Percentiles rank a stretch among this genome's conserved stretches.
phyloP scores from a whole-genome alignment of 2,113 vertebrate genomes.

The Zosterops lateralis region DNA sequence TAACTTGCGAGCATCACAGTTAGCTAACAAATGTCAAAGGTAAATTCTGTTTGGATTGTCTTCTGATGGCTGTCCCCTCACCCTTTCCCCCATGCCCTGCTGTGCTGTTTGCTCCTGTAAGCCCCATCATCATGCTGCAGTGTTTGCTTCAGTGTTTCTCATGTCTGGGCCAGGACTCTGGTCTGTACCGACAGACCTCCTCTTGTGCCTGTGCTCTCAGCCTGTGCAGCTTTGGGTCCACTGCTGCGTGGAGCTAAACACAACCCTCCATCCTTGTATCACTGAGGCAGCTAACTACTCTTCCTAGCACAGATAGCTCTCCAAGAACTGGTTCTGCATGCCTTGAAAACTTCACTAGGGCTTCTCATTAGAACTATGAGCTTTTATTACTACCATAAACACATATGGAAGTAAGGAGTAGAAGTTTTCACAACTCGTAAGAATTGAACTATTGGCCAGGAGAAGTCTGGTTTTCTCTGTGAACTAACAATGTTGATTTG shows the following conservation, averaged over 20 bases:
- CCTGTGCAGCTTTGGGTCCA: background rate
- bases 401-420: slow-evolving; percentile 6
- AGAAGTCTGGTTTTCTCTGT: background rate
- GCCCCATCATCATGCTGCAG: background rate
- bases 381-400: slow-evolving; percentile 16
- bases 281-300: background rate
- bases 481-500: background rate
- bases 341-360: background rate
- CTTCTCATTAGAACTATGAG: background rate
- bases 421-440: background rate
- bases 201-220: background rate
- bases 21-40: background rate
- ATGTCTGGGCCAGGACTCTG: fast-evolving
- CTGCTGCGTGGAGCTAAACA: fast-evolving
- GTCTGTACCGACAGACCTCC: background rate
- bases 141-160: background rate
- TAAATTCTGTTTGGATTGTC: background rate
- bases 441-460: background rate
- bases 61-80: background rate
- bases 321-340: background rate
- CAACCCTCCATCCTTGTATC: no score
- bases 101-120: background rate
- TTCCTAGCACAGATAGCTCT: background rate
- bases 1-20: background rate
- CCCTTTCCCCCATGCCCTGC: background rate